A percentile compares a stretch with the other conserved stretches of the same genome.
phyloP scores from a whole-genome alignment of 2,888 invertebrate species.

The Drosophila longiperda region DNA sequence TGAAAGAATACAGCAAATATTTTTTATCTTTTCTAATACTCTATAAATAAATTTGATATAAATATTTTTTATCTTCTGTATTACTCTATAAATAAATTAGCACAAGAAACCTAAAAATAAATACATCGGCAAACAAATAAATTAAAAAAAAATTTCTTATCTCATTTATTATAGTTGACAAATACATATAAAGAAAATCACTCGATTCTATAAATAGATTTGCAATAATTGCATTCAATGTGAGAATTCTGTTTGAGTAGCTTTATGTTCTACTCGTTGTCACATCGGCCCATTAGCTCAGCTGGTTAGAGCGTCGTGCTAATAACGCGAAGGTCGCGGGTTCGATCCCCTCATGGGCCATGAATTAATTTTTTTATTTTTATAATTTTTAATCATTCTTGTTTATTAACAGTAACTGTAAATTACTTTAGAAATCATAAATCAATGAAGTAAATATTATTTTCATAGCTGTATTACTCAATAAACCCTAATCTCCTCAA shows the following conservation, averaged over 20 bases:
- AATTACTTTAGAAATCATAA: neutral
- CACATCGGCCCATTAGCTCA: slow-evolving; percentile 85
- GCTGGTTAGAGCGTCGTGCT: slow-evolving; percentile 86
- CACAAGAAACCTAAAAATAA: neutral
- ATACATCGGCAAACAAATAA: neutral
- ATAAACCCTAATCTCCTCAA: neutral
- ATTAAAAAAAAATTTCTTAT: slow-evolving; percentile 19
- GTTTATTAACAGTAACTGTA: neutral
- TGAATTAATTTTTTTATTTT: neutral
- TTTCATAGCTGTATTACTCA: neutral
- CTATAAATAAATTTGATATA: neutral
- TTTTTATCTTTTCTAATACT: neutral
- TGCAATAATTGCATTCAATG: neutral
- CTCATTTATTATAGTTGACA: slow-evolving; percentile 5
- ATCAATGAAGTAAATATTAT: neutral
- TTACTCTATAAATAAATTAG: neutral
- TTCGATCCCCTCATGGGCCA: slow-evolving; percentile 85
- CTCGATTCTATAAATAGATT: neutral
- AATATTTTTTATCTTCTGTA: too few species aligned
- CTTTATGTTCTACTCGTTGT: rapidly evolving
- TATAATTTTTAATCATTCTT: neutral
- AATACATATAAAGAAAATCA: neutral
- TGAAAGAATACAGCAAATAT: neutral
- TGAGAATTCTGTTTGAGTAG: neutral
- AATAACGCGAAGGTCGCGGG: slow-evolving; percentile 86